phyloP scores from a whole-genome alignment of 1,140 invertebrate genomes.

The Ooceraea biroi region DNA sequence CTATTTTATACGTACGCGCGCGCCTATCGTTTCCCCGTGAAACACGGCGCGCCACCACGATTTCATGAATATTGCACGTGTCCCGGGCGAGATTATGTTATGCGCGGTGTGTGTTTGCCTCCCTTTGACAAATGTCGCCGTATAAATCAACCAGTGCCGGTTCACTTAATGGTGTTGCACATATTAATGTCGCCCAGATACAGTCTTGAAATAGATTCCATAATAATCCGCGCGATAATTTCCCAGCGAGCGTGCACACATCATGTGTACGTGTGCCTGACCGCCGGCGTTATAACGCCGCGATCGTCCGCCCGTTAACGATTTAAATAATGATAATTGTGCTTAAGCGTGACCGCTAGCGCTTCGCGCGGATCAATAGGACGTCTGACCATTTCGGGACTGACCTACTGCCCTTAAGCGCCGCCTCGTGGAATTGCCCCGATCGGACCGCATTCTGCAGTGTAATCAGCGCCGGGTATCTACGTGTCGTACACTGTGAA shows the following conservation, averaged over 20 bases:
- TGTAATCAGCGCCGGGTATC: constrained; percentile 42
- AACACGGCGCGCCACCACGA: constrained; percentile 11
- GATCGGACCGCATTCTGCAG: constrained; percentile 48
- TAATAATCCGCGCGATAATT: constrained; percentile 29
- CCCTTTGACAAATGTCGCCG: constrained; percentile 57
- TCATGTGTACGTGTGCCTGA: too few relatives aligned
- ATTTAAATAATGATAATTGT: constrained; percentile 47
- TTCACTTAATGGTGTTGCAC: constrained; percentile 51
- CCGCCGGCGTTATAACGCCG: constrained; percentile 9
- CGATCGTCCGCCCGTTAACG: constrained; percentile 22
- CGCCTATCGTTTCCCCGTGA: background rate
- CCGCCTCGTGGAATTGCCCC: constrained; percentile 61
- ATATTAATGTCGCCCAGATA: constrained; percentile 47
- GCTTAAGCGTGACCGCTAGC: constrained; percentile 44
- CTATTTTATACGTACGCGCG: constrained; percentile 28
- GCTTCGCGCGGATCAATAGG: constrained; percentile 49
- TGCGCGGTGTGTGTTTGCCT: constrained; percentile 36
- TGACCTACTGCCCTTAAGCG: constrained; percentile 74
- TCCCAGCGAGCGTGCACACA: constrained; percentile 1
- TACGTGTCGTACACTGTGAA: background rate
- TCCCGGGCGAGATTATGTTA: constrained; percentile 54
- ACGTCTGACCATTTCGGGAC: constrained; percentile 72
- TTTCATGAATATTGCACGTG: constrained; percentile 61
- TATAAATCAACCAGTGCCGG: constrained; percentile 49
- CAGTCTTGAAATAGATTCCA: constrained; percentile 42